These are phyloP conservation scores for Pentamera pediparva DNA, from an alignment of 53 echinoderm and acorn worm genomes.

Conservation along the genomic window DNA sequence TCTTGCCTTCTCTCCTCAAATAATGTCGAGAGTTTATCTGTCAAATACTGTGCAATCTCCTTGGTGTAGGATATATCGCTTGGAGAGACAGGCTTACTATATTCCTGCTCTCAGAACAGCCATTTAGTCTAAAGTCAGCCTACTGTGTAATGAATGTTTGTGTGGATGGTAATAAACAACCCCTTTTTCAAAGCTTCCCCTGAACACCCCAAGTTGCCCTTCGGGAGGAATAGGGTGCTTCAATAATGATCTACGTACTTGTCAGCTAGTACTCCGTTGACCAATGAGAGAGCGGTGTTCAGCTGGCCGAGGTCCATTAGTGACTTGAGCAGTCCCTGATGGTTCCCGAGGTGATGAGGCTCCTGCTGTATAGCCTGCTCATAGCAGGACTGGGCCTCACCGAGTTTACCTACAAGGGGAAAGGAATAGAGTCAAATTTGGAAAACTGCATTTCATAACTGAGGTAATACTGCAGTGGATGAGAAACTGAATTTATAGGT, in stretches of 20 bases:
- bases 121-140: too few species aligned
- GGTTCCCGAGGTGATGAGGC: constrained; percentile 61
- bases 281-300: constrained; percentile 72
- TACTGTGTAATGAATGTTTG: too few species aligned
- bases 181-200: too few species aligned
- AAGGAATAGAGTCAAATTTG: neutral
- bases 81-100: too few species aligned
- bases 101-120: too few species aligned
- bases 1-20: too few species aligned
- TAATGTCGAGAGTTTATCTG: too few species aligned
- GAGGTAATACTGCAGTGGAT: neutral
- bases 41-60: too few species aligned
- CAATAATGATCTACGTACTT: constrained; percentile 39
- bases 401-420: constrained; percentile 58
- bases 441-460: neutral
- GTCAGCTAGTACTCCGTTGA: constrained; percentile 73
- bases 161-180: too few species aligned
- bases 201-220: too few species aligned
- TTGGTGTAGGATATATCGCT: too few species aligned
- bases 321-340: constrained; percentile 72
- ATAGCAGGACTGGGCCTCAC: constrained; percentile 88
- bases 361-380: constrained; percentile 88
- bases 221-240: too few species aligned
- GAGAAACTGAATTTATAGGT: neutral
- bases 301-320: constrained; percentile 89